Evolutionary conservation across 2,888 invertebrate species (phyloP), one percentile per base, ranked within the genome.

Genomic region (Orthosia cruda): DNA sequence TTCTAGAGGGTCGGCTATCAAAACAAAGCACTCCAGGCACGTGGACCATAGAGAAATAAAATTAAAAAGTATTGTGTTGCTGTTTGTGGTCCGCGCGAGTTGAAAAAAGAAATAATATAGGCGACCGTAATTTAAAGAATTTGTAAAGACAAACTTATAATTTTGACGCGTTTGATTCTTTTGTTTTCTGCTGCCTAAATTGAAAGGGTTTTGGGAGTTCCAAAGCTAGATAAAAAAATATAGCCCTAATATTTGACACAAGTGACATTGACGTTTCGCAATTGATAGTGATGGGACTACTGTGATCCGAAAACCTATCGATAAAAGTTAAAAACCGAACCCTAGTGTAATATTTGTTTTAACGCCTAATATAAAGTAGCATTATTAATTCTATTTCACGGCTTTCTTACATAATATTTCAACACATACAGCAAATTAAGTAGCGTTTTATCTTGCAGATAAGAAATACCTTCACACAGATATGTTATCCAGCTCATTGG

Each of bases 1-100:
- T 63, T 64, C 77, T 59, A 55, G 61, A 54, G 80, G 71, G 77
- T 80, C 63, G 12, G 23, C 26, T 77, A 47, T 59, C 80, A 80
- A 55, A 80, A 80, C 80, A 80, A 80, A 81, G 64, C 71, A 59
- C 76, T 80, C 13, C 1, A 55, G 47, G 71, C 80, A 71, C 81
- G 81, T 81, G 71, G 49, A 40, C 15, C 9, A 26, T 11, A 45
- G 49, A 55, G 23, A 71, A 80, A 66, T 71, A 59, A 47, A 77
- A 63, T 55, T 47, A 61, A 65, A 65, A 61, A 49, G 16, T 57
- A 20, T n/a, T 26, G 2, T 12, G 20, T 45, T 58, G 32, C 47
- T 76, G 76, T 77, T 77, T 70, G 7, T 57, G 50, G 26, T 9
- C 2, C 16, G 18, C 9, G 23, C 13, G 32, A 40, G 13, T n/a